phyloP scores from a whole-genome alignment of 2,113 vertebrate genomes.

The Percina caprodes region DNA sequence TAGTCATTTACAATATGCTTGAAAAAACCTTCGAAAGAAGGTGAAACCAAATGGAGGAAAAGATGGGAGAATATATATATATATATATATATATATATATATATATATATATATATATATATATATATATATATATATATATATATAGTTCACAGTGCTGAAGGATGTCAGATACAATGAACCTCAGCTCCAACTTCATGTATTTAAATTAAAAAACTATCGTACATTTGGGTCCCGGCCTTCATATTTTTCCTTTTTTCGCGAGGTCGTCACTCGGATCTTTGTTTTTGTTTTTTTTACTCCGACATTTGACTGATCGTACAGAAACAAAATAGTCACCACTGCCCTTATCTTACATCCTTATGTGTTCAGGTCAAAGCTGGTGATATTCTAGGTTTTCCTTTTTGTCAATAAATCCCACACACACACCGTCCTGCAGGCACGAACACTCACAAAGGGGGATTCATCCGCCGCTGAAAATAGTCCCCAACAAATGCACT shows the following conservation, averaged over 20 bases:
- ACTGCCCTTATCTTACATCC: constrained; percentile 19
- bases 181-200: constrained; percentile 32
- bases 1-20: constrained; percentile 59
- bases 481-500: background rate
- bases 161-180: constrained; percentile 45
- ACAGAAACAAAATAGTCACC: background rate
- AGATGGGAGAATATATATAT: constrained; percentile 7
- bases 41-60: constrained; percentile 12
- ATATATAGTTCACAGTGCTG: constrained; percentile 64
- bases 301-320: background rate
- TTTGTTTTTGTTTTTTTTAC: background rate
- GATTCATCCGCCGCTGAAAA: background rate
- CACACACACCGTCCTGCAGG: too few relatives aligned
- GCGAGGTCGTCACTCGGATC: background rate
- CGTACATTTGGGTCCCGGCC: background rate
- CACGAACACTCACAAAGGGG: background rate
- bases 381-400: background rate
- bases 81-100: background rate
- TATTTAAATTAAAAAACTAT: background rate
- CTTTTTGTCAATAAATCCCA: background rate
- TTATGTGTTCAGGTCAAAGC: background rate
- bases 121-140: background rate
- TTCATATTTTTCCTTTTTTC: background rate
- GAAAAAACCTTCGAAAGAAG: constrained; percentile 17
- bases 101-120: background rate